Evolutionary conservation across 2,113 vertebrate genomes (phyloP).

Genomic region (Daphoenositta chrysoptera): DNA sequence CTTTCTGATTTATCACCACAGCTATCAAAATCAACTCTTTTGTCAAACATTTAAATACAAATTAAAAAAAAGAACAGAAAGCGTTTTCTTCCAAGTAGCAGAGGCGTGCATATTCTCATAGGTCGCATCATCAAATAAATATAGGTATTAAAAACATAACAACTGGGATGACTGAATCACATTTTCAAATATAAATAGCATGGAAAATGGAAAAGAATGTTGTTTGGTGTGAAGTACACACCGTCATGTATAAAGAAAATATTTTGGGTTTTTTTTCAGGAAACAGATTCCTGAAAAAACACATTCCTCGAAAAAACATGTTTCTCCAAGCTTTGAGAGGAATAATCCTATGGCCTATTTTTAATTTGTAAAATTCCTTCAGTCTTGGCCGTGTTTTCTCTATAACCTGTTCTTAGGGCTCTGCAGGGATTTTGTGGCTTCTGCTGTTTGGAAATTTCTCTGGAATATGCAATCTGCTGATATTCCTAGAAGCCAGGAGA

Average conservation of each 20-base stretch:
- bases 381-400: background rate
- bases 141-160: background rate
- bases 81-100: background rate
- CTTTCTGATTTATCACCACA: background rate
- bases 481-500: background rate
- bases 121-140: background rate
- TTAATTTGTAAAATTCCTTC: background rate
- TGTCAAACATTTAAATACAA: background rate
- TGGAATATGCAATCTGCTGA: background rate
- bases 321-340: background rate
- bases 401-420: background rate
- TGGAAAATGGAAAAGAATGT: background rate
- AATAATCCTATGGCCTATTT: background rate
- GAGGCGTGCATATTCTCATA: background rate
- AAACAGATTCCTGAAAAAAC: background rate
- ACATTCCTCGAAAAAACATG: background rate
- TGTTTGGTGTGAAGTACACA: background rate
- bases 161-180: background rate
- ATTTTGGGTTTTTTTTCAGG: background rate
- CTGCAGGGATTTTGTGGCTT: background rate
- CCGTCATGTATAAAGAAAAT: background rate
- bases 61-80: background rate
- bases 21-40: background rate
- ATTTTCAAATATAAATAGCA: background rate
- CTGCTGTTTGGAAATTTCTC: background rate